Evolutionary conservation across 1,140 invertebrate genomes (phyloP).

Genomic region (Habropoda laboriosa): DNA sequence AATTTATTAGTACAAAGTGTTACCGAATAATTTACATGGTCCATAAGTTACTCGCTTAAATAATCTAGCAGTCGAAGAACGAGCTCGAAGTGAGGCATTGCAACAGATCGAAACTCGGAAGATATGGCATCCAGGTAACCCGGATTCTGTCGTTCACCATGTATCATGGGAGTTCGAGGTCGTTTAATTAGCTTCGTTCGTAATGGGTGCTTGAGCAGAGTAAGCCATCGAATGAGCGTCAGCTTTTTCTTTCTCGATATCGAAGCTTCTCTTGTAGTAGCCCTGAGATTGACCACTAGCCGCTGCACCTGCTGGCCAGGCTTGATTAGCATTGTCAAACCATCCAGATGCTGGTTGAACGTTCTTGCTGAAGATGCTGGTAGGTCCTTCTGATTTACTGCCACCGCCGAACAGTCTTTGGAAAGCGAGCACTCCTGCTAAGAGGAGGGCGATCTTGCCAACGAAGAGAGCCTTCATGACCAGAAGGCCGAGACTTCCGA

Average conservation of each 20-base stretch:
- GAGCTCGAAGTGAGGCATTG: slow-evolving; percentile 40
- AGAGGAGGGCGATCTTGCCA: slow-evolving; percentile 88
- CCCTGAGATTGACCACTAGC: slow-evolving; percentile 82
- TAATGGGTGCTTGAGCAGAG: slow-evolving; percentile 76
- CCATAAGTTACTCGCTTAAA: slow-evolving; percentile 76
- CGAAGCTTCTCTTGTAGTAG: slow-evolving; percentile 79
- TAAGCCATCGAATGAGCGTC: slow-evolving; percentile 85
- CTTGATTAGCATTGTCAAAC: slow-evolving; percentile 72
- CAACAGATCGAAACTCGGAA: slow-evolving; percentile 55
- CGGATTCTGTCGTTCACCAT: background rate
- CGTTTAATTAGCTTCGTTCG: slow-evolving; percentile 44
- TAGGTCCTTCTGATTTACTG: slow-evolving; percentile 74
- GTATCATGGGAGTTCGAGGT: background rate
- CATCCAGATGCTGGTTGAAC: slow-evolving; percentile 60
- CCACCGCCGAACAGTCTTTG: slow-evolving; percentile 85
- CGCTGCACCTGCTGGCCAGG: slow-evolving; percentile 73
- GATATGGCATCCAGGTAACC: slow-evolving; percentile 30
- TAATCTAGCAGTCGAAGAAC: slow-evolving; percentile 74
- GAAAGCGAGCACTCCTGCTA: slow-evolving; percentile 86
- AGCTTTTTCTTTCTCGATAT: slow-evolving; percentile 80
- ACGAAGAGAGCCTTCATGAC: slow-evolving; percentile 89
- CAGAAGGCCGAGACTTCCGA: slow-evolving; percentile 87
- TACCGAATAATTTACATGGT: slow-evolving; percentile 65
- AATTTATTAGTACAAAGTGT: slow-evolving; percentile 71
- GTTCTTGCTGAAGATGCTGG: slow-evolving; percentile 71